Conservation (phyloP, 2,888 invertebrate species). For the Leucoptera coffeella region DNA sequence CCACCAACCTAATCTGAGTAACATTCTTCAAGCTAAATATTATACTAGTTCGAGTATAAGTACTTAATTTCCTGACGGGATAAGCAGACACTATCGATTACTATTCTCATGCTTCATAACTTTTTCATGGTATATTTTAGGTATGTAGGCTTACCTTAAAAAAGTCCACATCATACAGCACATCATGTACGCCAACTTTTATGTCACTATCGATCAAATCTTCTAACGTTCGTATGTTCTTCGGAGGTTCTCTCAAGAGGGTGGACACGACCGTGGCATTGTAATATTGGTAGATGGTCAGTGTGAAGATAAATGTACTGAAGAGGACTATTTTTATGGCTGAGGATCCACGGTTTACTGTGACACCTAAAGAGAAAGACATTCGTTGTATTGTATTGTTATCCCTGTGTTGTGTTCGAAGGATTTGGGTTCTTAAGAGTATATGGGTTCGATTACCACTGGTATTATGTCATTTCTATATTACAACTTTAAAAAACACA, state of each 20-base stretch:
- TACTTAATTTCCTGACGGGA: no score
- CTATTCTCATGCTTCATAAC: no score
- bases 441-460: no score
- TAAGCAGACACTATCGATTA: no score
- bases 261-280: conserved; percentile 65
- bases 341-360: conserved; percentile 25
- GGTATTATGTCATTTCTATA: no score
- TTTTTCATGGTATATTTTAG: no score
- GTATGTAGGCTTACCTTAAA: conserved; percentile 45
- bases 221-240: conserved; percentile 51
- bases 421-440: no score
- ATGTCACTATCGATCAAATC: conserved; percentile 55
- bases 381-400: not conserved
- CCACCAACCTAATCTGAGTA: no score
- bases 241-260: conserved; percentile 54
- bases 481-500: no score
- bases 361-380: conserved; percentile 20
- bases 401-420: no score
- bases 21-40: no score
- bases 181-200: conserved; percentile 58
- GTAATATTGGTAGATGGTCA: conserved; percentile 63
- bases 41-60: no score
- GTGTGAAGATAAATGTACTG: conserved; percentile 48
- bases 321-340: conserved; percentile 50
- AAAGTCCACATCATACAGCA: conserved; percentile 56